These are phyloP conservation scores for Agrotis segetum DNA, from an alignment of 2,888 invertebrate species.

Conservation along the genomic window DNA sequence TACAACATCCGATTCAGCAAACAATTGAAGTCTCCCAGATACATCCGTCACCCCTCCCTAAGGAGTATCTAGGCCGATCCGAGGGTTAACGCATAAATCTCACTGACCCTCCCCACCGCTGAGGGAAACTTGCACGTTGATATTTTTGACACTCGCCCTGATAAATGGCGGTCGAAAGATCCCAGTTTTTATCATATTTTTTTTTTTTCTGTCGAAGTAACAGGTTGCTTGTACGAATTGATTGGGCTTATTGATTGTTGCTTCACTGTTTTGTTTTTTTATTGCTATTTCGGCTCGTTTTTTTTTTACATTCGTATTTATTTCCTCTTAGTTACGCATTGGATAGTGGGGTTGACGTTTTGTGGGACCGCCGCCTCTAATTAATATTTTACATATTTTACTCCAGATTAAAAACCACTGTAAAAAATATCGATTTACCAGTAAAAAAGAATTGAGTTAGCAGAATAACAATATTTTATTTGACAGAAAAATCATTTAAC, in stretches of 20 bases:
- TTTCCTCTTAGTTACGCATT: too few species aligned
- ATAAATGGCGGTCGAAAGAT: constrained; percentile 61
- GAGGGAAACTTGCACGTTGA: constrained; percentile 66
- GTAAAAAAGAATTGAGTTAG: constrained; percentile 26
- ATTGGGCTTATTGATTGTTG: constrained; percentile 52
- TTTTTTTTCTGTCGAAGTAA: constrained; percentile 61
- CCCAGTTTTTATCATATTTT: constrained; percentile 62
- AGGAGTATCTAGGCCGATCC: constrained; percentile 56
- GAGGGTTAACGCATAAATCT: constrained; percentile 65
- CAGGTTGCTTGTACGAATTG: constrained; percentile 61
- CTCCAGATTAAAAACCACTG: constrained; percentile 7
- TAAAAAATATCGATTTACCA: constrained; percentile 25
- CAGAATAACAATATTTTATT: constrained; percentile 58
- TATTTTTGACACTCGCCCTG: constrained; percentile 69
- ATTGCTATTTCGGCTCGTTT: not conserved
- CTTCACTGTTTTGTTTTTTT: constrained; percentile 8
- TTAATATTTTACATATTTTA: too few species aligned
- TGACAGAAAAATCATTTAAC: constrained; percentile 72
- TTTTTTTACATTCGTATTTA: not conserved
- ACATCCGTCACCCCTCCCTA: constrained; percentile 67
- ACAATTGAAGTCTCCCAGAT: constrained; percentile 65
- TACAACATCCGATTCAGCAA: constrained; percentile 41
- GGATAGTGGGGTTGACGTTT: too few species aligned
- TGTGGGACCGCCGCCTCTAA: too few species aligned
- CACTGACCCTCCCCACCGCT: constrained; percentile 64